Evolutionary conservation across 2,888 invertebrate genomes (phyloP).

Genomic region (Hecatera dysodea): DNA sequence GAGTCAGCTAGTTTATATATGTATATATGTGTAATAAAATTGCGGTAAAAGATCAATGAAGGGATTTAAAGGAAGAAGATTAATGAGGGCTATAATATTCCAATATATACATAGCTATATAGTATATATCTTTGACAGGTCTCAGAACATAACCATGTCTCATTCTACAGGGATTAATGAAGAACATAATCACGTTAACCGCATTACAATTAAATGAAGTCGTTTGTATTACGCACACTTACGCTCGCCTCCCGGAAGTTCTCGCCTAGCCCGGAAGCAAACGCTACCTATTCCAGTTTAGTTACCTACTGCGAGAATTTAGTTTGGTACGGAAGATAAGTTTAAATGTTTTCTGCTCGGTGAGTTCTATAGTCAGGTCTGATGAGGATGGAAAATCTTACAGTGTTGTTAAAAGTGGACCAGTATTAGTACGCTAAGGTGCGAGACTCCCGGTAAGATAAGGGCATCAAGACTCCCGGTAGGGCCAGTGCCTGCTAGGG

Average conservation of each 20-base stretch:
- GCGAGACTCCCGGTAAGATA: too few relatives aligned
- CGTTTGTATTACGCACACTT: slow-evolving; percentile 45
- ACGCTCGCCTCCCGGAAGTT: slow-evolving; percentile 36
- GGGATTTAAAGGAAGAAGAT: too few relatives aligned
- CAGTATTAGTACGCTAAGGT: too few relatives aligned
- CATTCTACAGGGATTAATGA: slow-evolving; percentile 6
- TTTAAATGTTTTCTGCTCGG: neutral
- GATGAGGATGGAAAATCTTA: too few relatives aligned
- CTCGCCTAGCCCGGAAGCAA: slow-evolving; percentile 30
- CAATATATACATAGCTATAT: too few relatives aligned
- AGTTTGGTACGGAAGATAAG: neutral
- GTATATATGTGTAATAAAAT: too few relatives aligned
- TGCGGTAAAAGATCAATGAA: too few relatives aligned
- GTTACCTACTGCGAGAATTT: slow-evolving; percentile 16
- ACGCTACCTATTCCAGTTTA: slow-evolving; percentile 32
- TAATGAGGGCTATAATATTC: too few relatives aligned
- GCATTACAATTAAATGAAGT: slow-evolving; percentile 43
- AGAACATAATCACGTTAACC: slow-evolving; percentile 32
- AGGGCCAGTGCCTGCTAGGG: too few relatives aligned
- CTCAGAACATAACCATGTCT: neutral
- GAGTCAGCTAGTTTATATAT: too few relatives aligned
- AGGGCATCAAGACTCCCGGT: too few relatives aligned
- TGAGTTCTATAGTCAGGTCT: neutral
- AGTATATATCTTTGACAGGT: neutral
- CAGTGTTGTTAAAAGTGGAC: too few relatives aligned